A percentile compares a stretch with the other conserved stretches of the same genome.
Conservation (phyloP, 2,888 invertebrate species). For the Drosophila tanythrix region DNA sequence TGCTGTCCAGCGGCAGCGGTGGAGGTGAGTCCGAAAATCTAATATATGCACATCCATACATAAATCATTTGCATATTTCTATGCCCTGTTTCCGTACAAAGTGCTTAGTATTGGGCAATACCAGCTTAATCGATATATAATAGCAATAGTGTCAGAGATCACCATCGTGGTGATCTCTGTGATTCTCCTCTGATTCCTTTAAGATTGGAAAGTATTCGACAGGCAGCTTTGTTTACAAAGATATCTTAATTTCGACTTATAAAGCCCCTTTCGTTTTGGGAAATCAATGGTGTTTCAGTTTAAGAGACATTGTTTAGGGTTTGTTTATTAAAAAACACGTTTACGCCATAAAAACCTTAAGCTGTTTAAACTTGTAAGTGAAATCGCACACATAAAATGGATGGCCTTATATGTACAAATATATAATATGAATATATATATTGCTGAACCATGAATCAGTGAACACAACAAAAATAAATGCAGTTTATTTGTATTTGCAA, state of each 20-base stretch:
- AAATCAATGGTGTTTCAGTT: neutral
- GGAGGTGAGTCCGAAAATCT: constrained; percentile 64
- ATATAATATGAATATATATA: constrained; percentile 2
- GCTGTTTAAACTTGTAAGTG: constrained; percentile 2
- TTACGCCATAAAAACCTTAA: constrained; percentile 6
- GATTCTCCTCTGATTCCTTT: neutral
- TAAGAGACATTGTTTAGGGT: neutral
- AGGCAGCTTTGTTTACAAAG: neutral
- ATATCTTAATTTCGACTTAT: neutral
- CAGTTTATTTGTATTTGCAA: constrained; percentile 28
- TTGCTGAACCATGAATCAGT: constrained; percentile 11
- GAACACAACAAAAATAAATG: constrained; percentile 7
- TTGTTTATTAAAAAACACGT: constrained; percentile 16
- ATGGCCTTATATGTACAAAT: neutral
- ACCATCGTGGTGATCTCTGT: neutral
- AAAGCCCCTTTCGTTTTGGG: neutral
- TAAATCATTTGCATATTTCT: neutral
- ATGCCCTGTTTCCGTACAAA: neutral
- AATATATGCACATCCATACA: neutral
- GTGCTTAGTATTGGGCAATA: neutral
- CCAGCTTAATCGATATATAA: neutral
- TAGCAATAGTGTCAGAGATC: too few relatives aligned
- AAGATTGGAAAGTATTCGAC: neutral
- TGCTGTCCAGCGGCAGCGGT: constrained; percentile 60
- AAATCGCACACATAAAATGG: constrained; percentile 5